Evolutionary conservation across 2,888 invertebrate genomes (phyloP), one percentile per base, ranked within the genome.

Genomic region (Hyppa rectilinea): DNA sequence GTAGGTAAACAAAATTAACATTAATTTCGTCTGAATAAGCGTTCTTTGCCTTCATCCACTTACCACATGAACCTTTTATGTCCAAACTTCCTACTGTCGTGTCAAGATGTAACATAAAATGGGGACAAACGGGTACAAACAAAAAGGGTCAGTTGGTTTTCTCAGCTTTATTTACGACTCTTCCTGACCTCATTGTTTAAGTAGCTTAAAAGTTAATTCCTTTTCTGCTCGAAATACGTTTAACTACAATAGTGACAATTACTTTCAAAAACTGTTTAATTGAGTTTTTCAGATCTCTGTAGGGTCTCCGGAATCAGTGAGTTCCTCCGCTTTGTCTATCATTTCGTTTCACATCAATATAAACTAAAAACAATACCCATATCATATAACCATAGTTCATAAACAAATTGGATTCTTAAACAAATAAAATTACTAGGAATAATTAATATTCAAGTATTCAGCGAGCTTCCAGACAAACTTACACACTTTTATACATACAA

Each of bases 381-480:
- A 40, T 49, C 23, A 34, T 47, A 52, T 23, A 56, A n/a, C n/a
- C 3, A 43, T 17, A 76, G 23, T 65, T 12, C 17, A 55, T 26
- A 43, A 36, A 34, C 23, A 53, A 31, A 55, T 73, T 65, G 40
- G 52, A 80, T 72, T 63, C 38, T 69, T 70, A 58, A 80, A 65
- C 34, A 75, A 58, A 62, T 63, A 63, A 74, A 68, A 81, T 84
- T 85, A 82, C 88, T 87, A 84, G 82, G 87, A 90, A 89, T 78
- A 89, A 92, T 93, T 92, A 92, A 90, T 91, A 93, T 92, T 91
- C 92, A 92, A 90, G 86, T 87, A 90, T 90, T 90, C 91, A 89
- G 89, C 87, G 84, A 88, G 87, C 84, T 84, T 85, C 87, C 89
- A 89, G 88, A 88, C 92, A 74, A 85, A 87, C 87, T 88, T 89